phyloP scores from a whole-genome alignment of 2,113 vertebrate species.

The Hippocampus zosterae region DNA sequence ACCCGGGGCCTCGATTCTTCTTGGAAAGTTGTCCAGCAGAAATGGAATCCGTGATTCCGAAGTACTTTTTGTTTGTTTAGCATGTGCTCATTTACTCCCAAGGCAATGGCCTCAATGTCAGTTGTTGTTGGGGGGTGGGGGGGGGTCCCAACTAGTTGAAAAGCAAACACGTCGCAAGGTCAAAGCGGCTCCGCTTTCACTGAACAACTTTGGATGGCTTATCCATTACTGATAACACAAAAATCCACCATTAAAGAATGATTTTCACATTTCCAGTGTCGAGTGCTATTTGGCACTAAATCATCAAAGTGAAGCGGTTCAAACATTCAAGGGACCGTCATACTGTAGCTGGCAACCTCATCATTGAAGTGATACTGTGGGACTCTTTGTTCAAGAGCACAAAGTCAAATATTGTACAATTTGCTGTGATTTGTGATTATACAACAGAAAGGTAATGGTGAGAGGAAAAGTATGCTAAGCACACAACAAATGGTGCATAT shows the following conservation, averaged over 20 bases:
- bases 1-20: conserved; percentile 36
- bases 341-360: too few relatives aligned
- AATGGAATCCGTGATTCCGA: background rate
- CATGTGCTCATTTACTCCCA: background rate
- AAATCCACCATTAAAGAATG: background rate
- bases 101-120: conserved; percentile 42
- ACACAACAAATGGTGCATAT: too few relatives aligned
- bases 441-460: too few relatives aligned
- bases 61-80: background rate
- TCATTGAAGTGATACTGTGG: too few relatives aligned
- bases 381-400: too few relatives aligned
- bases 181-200: conserved; percentile 1
- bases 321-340: too few relatives aligned
- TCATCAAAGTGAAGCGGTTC: background rate
- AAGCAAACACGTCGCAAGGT: conserved; percentile 22
- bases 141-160: background rate
- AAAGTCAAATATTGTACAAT: too few relatives aligned
- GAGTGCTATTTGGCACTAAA: background rate
- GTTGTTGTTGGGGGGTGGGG: background rate
- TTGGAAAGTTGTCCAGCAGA: background rate
- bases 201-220: conserved; percentile 9
- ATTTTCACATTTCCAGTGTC: background rate
- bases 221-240: conserved; percentile 20
- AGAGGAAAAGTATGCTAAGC: too few relatives aligned
- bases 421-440: too few relatives aligned